These are phyloP conservation scores for Didymodactylos carnosus DNA, from an alignment of 2,888 invertebrate genomes.

Conservation along the genomic window DNA sequence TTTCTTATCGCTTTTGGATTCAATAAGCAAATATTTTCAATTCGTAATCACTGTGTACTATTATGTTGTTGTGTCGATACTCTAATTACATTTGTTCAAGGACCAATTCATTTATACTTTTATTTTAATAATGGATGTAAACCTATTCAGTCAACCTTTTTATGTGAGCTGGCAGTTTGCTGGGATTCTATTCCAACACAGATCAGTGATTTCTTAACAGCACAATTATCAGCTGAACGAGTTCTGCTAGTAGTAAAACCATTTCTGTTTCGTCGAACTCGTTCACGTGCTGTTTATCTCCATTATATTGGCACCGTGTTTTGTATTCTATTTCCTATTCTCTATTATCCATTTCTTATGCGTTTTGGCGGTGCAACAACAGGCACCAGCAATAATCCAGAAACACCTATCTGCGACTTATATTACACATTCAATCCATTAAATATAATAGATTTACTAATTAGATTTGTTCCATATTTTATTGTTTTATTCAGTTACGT, in stretches of 20 bases:
- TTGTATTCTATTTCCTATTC: background rate
- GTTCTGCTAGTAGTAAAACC: background rate
- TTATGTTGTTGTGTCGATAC: background rate
- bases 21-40: background rate
- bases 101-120: background rate
- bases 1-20: background rate
- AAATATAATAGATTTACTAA: background rate
- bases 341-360: background rate
- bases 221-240: background rate
- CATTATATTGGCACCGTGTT: background rate
- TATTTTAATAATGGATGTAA: background rate
- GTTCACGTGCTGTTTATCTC: background rate
- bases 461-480: background rate
- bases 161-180: background rate
- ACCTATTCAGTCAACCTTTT: background rate
- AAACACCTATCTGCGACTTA: background rate
- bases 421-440: too few species aligned
- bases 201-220: background rate
- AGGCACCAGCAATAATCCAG: background rate
- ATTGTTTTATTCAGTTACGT: background rate
- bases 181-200: background rate
- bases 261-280: background rate
- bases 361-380: background rate
- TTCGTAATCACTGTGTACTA: background rate
- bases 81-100: background rate